Base-by-base conservation (phyloP, 2,888 invertebrate genomes). In the Trichopria drosophilae region DNA sequence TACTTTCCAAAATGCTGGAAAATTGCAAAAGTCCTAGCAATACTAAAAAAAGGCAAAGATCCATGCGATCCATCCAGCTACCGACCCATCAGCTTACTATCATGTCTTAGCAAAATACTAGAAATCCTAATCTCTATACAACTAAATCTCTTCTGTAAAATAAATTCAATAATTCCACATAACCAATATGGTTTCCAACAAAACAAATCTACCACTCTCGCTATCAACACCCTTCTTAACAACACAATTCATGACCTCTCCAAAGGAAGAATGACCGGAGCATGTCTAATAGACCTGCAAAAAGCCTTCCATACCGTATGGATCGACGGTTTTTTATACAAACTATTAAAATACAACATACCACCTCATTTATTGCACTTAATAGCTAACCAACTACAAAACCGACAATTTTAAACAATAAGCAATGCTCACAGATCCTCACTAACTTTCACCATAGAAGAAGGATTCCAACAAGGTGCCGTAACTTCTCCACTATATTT, bases 1-100 rank as follows among this genome's bases (percentile, higher is more conserved):
- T 56, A 60, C 24, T 68, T 66, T 56, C 67, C 69, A 1, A 20
- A 16, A 0, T 45, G 6, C 4, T 59, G 59, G 58, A 61, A 59
- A 49, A 44, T 15, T 5, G 62, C 63, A 0, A 64, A 61, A 50
- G 42, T 62, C 1, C 52, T 62, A 0, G 43, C 61, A 0, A 45
- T 62, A 6, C 13, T 20, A 18, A 50, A 59, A 37, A 43, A 36
- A 31, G 28, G 26, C 9, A 52, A 52, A 39, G 23, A 39, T 9
- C 9, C 1, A 3, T 16, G 26, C 1, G 20, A 54, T 3, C 51
- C 57, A 3, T 12, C 39, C 1, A 61, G 53, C 24, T 65, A 59
- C 9, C 34, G 61, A 10, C 61, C 62, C 4, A 61, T 63, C 3
- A 58, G 61, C n/a, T 26, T 62, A 1, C 40, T 62, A 3, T 57